Evolutionary conservation across 2,113 vertebrate genomes (phyloP).

Genomic region (Cyphotilapia sp.): DNA sequence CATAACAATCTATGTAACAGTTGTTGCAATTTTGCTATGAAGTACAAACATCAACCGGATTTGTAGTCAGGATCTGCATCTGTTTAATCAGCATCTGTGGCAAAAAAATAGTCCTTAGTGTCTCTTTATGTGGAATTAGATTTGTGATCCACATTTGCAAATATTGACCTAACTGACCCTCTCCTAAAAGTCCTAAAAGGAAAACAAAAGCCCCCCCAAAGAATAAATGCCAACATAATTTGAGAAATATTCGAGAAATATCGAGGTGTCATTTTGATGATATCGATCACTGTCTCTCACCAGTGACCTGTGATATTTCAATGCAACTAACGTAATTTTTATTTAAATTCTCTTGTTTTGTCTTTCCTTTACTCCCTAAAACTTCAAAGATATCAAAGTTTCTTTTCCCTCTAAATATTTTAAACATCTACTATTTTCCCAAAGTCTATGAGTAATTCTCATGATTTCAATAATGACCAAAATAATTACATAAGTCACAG

Average conservation of each 20-base stretch:
- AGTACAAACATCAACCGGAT: neutral
- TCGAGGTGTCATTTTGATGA: neutral
- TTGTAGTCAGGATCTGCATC: neutral
- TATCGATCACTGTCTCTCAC: neutral
- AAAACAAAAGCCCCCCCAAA: neutral
- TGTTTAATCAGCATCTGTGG: neutral
- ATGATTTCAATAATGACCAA: neutral
- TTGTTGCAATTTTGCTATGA: neutral
- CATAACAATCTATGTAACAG: neutral
- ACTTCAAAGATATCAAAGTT: neutral
- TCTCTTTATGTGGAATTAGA: neutral
- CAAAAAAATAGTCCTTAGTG: neutral
- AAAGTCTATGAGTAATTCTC: neutral
- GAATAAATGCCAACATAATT: neutral
- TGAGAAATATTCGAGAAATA: neutral
- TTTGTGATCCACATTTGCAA: neutral
- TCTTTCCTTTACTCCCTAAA: neutral
- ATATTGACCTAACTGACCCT: neutral
- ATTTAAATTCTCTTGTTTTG: neutral
- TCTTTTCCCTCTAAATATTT: neutral
- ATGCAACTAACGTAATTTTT: fast-evolving
- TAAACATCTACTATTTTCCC: neutral
- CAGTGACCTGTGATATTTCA: neutral
- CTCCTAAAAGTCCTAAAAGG: neutral
- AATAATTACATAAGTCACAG: neutral